Conservation (phyloP, 2,888 invertebrate species). For the Xanthorhoe spadicearia region DNA sequence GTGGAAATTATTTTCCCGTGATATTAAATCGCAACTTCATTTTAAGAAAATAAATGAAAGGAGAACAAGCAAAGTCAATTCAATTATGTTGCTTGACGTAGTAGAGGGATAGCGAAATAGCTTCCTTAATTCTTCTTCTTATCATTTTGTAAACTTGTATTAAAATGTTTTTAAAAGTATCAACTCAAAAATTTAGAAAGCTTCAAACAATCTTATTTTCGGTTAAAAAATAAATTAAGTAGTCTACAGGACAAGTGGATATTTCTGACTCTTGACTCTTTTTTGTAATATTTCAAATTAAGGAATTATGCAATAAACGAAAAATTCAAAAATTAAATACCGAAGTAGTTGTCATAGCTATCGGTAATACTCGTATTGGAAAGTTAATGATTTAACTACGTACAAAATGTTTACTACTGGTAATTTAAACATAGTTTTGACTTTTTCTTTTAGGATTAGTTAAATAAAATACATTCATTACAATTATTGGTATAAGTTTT, state of each 20-base stretch:
- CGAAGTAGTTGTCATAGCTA: background rate
- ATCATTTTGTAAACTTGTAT: slow-evolving; percentile 58
- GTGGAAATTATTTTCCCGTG: slow-evolving; percentile 50
- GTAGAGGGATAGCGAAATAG: slow-evolving; percentile 73
- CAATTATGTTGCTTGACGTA: slow-evolving; percentile 72
- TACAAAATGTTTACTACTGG: background rate
- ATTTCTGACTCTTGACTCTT: background rate
- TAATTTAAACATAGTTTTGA: background rate
- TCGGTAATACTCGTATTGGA: background rate
- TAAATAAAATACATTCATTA: no score
- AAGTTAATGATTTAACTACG: slow-evolving; percentile 6
- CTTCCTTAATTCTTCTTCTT: slow-evolving; percentile 66
- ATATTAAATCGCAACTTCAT: slow-evolving; percentile 65
- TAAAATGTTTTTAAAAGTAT: slow-evolving; percentile 27
- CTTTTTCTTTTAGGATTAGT: background rate
- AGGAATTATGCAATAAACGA: background rate
- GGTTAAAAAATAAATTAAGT: no score
- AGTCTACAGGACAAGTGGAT: no score
- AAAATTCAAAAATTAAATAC: background rate
- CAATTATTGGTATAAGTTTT: no score
- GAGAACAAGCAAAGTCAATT: slow-evolving; percentile 71
- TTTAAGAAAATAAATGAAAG: slow-evolving; percentile 71
- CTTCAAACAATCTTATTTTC: background rate
- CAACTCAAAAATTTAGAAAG: slow-evolving; percentile 4
- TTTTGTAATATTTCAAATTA: background rate